Percentiles rank a stretch among this genome's conserved stretches.
These are phyloP conservation scores for Pollenia griseotomentosa DNA, from an alignment of 2,888 invertebrate genomes.

Conservation along the genomic window DNA sequence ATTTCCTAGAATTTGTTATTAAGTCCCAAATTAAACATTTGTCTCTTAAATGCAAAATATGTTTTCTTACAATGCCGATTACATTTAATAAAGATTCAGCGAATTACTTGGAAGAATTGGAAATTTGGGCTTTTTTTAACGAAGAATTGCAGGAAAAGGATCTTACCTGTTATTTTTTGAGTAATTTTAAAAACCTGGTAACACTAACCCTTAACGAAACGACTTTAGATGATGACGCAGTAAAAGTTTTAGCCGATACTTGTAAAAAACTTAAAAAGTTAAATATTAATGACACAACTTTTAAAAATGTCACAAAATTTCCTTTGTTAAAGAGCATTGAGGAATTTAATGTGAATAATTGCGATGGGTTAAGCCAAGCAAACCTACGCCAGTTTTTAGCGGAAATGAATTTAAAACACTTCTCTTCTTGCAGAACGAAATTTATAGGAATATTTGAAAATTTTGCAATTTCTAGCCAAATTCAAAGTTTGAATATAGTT, in stretches of 20 bases:
- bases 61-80: neutral
- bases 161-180: neutral
- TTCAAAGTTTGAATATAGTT: constrained; percentile 18
- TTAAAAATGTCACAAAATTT: neutral
- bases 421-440: constrained; percentile 20
- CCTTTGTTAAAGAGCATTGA: neutral
- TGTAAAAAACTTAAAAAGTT: constrained; percentile 15
- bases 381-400: constrained; percentile 21
- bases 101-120: constrained; percentile 14
- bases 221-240: neutral
- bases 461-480: constrained; percentile 5
- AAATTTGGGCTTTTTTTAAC: neutral
- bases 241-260: neutral
- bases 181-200: constrained; percentile 4
- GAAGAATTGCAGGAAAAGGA: neutral
- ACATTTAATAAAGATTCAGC: neutral
- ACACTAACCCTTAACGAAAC: neutral
- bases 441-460: constrained; percentile 9
- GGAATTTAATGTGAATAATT: neutral
- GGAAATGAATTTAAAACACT: constrained; percentile 16
- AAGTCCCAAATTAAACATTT: neutral
- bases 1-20: neutral
- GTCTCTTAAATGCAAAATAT: neutral
- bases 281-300: neutral
- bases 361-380: constrained; percentile 16